Evolutionary conservation across 2,888 invertebrate species (phyloP).

Genomic region (Lysandra bellargus): DNA sequence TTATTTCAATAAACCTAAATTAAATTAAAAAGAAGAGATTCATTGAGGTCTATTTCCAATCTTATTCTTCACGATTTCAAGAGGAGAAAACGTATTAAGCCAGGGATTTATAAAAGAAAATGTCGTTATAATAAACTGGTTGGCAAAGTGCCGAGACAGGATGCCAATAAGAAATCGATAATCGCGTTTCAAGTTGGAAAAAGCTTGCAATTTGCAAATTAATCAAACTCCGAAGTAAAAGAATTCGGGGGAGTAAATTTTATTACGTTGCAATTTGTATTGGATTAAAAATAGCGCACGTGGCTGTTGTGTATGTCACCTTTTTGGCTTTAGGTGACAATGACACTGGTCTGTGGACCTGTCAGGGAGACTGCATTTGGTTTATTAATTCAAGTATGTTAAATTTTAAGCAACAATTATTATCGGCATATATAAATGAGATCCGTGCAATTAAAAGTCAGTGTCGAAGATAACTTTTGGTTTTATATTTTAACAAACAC

Average conservation of each 20-base stretch:
- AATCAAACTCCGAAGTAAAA: not conserved
- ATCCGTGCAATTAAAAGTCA: no score
- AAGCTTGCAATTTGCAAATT: not conserved
- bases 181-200: slow-evolving; percentile 17
- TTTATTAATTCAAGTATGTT: no score
- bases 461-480: no score
- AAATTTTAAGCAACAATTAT: no score
- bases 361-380: no score
- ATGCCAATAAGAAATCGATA: slow-evolving; percentile 29
- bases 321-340: no score
- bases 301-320: not conserved
- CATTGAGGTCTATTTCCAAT: not conserved
- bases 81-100: not conserved
- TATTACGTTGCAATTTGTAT: not conserved
- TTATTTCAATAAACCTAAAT: not conserved
- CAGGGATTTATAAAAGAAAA: not conserved
- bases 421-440: no score
- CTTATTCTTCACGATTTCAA: not conserved
- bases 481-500: no score
- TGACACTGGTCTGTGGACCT: no score
- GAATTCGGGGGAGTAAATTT: not conserved
- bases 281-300: not conserved
- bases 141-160: slow-evolving; percentile 23
- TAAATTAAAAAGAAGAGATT: not conserved
- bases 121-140: not conserved